A percentile compares a stretch with the other conserved stretches of the same genome.
These are phyloP conservation scores for Chrysolina oricalcia DNA, from an alignment of 2,888 invertebrate species.

Conservation along the genomic window DNA sequence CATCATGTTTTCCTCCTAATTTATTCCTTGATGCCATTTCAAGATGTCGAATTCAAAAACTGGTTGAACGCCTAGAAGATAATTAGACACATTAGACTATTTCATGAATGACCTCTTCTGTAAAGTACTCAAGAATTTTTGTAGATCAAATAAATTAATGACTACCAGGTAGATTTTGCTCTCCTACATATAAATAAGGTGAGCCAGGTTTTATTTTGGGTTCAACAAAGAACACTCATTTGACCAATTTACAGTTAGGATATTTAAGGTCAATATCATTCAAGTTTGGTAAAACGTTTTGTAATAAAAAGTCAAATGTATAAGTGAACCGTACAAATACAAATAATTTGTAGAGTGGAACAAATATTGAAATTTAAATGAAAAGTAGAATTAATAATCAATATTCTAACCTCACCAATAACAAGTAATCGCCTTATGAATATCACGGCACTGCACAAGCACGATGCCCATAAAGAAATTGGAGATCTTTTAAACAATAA, in stretches of 20 bases:
- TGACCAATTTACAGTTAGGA: constrained; percentile 39
- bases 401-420: constrained; percentile 47
- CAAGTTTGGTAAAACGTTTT: background rate
- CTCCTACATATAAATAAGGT: too few species aligned
- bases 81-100: background rate
- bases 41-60: background rate
- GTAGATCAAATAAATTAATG: background rate
- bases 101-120: constrained; percentile 36
- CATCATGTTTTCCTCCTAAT: constrained; percentile 77
- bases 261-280: constrained; percentile 36
- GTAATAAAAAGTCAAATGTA: background rate
- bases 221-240: constrained; percentile 44
- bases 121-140: constrained; percentile 1
- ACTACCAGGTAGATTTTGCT: too few species aligned
- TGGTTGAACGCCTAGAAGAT: background rate
- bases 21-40: constrained; percentile 77
- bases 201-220: background rate
- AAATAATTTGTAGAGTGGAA: background rate
- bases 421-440: constrained; percentile 19
- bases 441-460: constrained; percentile 22
- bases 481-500: constrained; percentile 3
- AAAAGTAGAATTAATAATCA: constrained; percentile 31
- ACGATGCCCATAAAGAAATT: constrained; percentile 11
- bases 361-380: background rate
- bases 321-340: background rate